Evolutionary conservation across 2,113 vertebrate species (phyloP).

Genomic region (Pteruthius melanotis): DNA sequence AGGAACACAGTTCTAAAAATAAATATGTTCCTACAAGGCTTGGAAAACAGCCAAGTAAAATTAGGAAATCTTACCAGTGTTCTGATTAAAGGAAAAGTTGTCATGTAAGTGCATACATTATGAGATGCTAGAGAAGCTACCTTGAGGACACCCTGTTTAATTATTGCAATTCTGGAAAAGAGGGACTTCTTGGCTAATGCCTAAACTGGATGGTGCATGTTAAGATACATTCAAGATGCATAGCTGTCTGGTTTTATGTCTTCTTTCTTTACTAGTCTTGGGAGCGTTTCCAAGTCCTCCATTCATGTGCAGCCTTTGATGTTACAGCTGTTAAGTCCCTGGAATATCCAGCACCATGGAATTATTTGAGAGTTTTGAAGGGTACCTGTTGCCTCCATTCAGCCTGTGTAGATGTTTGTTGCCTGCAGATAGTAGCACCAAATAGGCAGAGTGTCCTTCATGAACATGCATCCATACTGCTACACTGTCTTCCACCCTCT

Average conservation of each 20-base stretch:
- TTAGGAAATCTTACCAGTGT: background rate
- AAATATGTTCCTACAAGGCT: background rate
- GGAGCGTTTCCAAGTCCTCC: background rate
- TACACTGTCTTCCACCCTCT: background rate
- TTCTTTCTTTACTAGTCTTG: background rate
- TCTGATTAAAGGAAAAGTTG: background rate
- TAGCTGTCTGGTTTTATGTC: background rate
- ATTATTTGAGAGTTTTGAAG: background rate
- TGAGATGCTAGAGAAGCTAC: background rate
- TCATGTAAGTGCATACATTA: background rate
- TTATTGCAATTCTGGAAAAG: background rate
- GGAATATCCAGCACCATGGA: background rate
- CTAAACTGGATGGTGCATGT: background rate
- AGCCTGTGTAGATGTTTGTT: background rate
- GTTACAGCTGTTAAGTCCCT: background rate
- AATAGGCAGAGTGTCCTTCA: background rate
- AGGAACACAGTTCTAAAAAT: constrained; percentile 9
- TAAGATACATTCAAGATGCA: background rate
- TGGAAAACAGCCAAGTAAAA: constrained; percentile 15
- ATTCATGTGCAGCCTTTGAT: background rate
- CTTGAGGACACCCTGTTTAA: background rate
- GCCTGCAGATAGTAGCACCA: background rate
- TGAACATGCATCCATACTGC: background rate
- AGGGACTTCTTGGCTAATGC: background rate
- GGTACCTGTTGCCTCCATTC: background rate